Conservation (phyloP, 2,113 vertebrate species). For the Lutjanus erythropterus region DNA sequence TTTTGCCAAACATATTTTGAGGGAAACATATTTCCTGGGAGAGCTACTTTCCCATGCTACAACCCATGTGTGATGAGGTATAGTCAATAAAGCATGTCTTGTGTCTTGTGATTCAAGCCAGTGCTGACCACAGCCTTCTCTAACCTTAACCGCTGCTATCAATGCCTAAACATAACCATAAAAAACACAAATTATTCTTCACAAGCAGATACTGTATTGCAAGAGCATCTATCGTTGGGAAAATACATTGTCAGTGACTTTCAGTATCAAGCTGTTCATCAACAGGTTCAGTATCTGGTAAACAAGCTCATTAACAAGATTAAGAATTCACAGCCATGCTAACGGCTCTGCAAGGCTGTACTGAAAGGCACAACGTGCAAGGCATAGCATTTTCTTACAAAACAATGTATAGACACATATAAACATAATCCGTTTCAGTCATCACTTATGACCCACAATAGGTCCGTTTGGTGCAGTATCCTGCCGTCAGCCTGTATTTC, state of each 20-base stretch:
- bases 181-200: background rate
- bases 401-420: too few relatives aligned
- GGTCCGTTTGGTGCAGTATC: too few relatives aligned
- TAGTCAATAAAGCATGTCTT: slow-evolving; percentile 5
- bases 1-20: slow-evolving; percentile 1
- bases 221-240: background rate
- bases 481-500: too few relatives aligned
- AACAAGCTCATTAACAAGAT: too few relatives aligned
- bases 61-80: background rate
- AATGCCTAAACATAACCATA: background rate
- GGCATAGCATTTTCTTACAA: too few relatives aligned
- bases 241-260: background rate
- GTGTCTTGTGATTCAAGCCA: slow-evolving; percentile 14
- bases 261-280: too few relatives aligned
- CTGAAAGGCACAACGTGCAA: too few relatives aligned
- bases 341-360: too few relatives aligned
- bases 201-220: background rate
- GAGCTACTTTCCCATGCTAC: background rate
- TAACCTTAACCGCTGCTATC: background rate
- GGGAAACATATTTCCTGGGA: slow-evolving; percentile 3
- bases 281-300: too few relatives aligned
- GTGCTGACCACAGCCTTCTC: background rate
- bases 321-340: too few relatives aligned
- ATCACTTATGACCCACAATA: too few relatives aligned
- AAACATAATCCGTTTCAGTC: too few relatives aligned